Conservation (phyloP, 2,888 invertebrate species). For the Carabus problematicus region DNA sequence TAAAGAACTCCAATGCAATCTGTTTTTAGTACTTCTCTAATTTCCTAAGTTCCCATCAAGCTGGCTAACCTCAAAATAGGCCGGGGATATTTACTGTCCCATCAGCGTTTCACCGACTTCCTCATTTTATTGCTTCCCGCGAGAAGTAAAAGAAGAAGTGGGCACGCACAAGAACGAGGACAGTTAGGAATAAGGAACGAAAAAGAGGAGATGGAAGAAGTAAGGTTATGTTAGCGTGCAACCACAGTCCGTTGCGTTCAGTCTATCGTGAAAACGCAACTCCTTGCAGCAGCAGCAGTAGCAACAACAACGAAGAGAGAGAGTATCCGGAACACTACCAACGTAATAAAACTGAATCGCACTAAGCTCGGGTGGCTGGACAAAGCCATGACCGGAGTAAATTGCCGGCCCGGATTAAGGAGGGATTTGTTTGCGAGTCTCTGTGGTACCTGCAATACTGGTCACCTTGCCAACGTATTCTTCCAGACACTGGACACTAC, state of each 20-base stretch:
- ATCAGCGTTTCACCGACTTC: conserved; percentile 10
- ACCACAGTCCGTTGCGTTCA: too few species aligned
- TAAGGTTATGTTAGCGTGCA: too few species aligned
- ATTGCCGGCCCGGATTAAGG: conserved; percentile 59
- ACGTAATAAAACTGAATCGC: conserved; percentile 60
- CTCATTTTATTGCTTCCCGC: conserved; percentile 17
- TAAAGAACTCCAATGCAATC: too few species aligned
- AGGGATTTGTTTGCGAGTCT: conserved; percentile 60
- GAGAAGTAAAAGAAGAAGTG: conserved; percentile 9
- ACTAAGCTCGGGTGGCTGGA: conserved; percentile 49
- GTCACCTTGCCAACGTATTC: not conserved
- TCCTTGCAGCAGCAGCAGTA: too few species aligned
- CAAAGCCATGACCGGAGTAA: conserved; percentile 59
- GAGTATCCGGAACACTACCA: conserved; percentile 44
- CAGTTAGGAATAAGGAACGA: too few species aligned
- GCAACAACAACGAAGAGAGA: too few species aligned
- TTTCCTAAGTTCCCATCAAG: too few species aligned
- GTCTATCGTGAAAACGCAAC: too few species aligned
- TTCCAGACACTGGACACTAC: not conserved
- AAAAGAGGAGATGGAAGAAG: too few species aligned
- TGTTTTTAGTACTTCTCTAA: too few species aligned
- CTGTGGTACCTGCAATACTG: conserved; percentile 51
- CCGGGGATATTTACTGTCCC: conserved; percentile 19
- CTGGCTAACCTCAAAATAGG: too few species aligned
- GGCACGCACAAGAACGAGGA: too few species aligned